phyloP scores from a whole-genome alignment of 2,888 invertebrate genomes.

The Plagiodera versicolora region DNA sequence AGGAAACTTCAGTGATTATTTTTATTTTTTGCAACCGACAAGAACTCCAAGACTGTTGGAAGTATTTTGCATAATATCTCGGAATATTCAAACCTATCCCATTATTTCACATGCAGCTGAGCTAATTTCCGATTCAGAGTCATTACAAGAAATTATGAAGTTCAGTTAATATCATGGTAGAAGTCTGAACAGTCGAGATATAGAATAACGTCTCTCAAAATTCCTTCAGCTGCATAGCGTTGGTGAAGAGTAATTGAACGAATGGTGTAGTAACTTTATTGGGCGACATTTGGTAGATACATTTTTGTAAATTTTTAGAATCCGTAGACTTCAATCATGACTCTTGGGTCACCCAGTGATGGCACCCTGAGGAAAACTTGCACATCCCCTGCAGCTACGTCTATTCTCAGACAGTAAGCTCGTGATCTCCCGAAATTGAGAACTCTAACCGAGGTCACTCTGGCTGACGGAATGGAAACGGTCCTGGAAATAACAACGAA shows the following conservation, averaged over 20 bases:
- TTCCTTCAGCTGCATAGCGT: neutral
- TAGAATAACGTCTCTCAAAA: neutral
- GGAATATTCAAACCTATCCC: neutral
- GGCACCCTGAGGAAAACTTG: conserved; percentile 36
- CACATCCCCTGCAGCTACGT: conserved; percentile 38
- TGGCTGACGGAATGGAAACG: conserved; percentile 29
- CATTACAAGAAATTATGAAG: neutral
- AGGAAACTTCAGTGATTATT: neutral
- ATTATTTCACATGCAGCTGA: conserved; percentile 5
- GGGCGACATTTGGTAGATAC: neutral
- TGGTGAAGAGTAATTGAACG: neutral
- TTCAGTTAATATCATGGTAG: neutral
- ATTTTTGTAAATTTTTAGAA: conserved; percentile 23
- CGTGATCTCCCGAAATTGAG: conserved; percentile 41
- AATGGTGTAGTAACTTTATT: too few relatives aligned
- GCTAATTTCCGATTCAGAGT: neutral
- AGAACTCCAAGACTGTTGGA: neutral
- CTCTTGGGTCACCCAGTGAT: conserved; percentile 36
- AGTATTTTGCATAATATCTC: conserved; percentile 2
- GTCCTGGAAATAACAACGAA: conserved; percentile 12
- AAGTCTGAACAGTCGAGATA: neutral
- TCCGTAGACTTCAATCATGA: conserved; percentile 43
- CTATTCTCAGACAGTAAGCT: conserved; percentile 38
- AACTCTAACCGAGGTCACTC: conserved; percentile 39
- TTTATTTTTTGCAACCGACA: neutral